Evolutionary conservation across 1,140 invertebrate species (phyloP).

Genomic region (Lasaia peninsularis): DNA sequence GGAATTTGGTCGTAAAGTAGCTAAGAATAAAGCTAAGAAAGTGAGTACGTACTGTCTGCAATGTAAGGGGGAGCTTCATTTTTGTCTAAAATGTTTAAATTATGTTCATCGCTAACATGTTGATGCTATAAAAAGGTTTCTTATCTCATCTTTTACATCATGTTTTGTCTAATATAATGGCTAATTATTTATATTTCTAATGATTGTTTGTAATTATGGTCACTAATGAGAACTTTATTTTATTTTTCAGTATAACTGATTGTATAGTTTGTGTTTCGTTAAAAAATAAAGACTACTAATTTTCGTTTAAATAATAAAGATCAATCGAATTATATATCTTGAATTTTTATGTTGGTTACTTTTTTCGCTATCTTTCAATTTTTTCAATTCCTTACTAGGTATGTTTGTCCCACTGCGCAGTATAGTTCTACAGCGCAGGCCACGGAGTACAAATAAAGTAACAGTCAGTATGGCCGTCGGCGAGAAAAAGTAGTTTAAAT

Average conservation of each 20-base stretch:
- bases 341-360: slow-evolving; percentile 40
- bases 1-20: slow-evolving; percentile 36
- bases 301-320: slow-evolving; percentile 41
- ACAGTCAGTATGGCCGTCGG: slow-evolving; percentile 30
- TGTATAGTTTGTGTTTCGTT: slow-evolving; percentile 35
- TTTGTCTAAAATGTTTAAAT: slow-evolving; percentile 45
- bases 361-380: slow-evolving; percentile 42
- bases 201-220: slow-evolving; percentile 36
- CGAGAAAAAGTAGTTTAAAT: slow-evolving; percentile 40
- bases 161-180: slow-evolving; percentile 41
- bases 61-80: slow-evolving; percentile 37
- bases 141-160: slow-evolving; percentile 38
- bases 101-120: slow-evolving; percentile 40
- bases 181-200: slow-evolving; percentile 39
- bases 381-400: slow-evolving; percentile 41
- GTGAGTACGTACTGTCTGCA: slow-evolving; percentile 39
- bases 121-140: slow-evolving; percentile 39
- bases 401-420: slow-evolving; percentile 43
- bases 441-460: slow-evolving; percentile 38
- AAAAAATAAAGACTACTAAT: slow-evolving; percentile 39
- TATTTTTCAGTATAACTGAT: slow-evolving; percentile 40
- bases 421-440: slow-evolving; percentile 42
- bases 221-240: slow-evolving; percentile 39
- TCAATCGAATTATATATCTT: slow-evolving; percentile 38
- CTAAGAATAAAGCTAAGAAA: slow-evolving; percentile 43